Evolutionary conservation across 2,113 vertebrate species (phyloP).

Genomic region (Parus major): DNA sequence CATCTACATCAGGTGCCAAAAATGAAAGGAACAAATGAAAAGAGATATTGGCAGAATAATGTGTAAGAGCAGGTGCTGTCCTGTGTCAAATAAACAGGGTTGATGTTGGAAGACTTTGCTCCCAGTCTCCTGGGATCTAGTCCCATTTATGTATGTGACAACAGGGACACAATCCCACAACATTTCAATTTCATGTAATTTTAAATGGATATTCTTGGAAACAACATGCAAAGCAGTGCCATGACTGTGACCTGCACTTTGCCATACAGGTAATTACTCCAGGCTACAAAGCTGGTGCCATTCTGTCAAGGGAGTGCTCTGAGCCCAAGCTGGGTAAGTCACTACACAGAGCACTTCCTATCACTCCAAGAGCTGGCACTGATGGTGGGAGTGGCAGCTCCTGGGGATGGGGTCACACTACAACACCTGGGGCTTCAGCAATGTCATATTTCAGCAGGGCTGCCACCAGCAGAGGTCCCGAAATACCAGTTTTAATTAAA

Average conservation of each 20-base stretch:
- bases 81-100: background rate
- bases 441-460: slow-evolving; percentile 1
- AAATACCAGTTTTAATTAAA: slow-evolving; percentile 68
- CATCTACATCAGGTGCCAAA: background rate
- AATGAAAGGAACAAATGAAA: background rate
- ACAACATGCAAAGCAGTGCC: background rate
- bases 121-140: background rate
- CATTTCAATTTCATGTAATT: background rate
- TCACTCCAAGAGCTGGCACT: background rate
- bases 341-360: background rate
- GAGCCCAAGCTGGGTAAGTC: background rate
- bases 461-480: slow-evolving; percentile 43
- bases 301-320: background rate
- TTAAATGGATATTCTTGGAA: background rate
- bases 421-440: background rate
- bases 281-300: background rate
- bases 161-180: background rate
- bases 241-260: background rate
- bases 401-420: background rate
- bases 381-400: background rate
- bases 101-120: background rate
- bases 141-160: background rate
- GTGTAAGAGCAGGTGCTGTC: background rate
- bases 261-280: background rate
- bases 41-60: background rate